phyloP scores from a whole-genome alignment of 1,140 invertebrate species.

The Camponotus vicinus region DNA sequence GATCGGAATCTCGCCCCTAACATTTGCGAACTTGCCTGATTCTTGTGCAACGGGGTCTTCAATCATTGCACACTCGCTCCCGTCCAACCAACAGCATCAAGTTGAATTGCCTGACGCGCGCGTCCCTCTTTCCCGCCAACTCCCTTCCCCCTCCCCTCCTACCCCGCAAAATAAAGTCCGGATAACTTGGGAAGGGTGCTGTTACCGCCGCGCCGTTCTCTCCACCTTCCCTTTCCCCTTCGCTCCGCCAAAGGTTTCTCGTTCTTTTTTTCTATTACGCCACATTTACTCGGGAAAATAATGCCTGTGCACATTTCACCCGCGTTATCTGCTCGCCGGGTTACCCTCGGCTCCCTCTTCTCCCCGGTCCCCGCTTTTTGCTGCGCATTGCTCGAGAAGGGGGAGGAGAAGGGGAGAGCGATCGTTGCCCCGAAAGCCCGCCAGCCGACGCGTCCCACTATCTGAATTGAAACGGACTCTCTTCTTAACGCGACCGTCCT shows the following conservation, averaged over 20 bases:
- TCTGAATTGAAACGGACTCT: constrained; percentile 67
- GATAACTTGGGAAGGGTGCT: constrained; percentile 48
- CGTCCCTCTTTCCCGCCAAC: not conserved
- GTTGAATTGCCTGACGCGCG: constrained; percentile 29
- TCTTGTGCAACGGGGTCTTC: constrained; percentile 15
- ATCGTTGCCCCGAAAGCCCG: constrained; percentile 33
- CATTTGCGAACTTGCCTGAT: constrained; percentile 40
- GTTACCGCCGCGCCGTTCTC: constrained; percentile 1
- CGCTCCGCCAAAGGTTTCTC: not conserved
- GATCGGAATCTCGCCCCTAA: constrained; percentile 47
- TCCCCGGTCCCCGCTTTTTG: constrained; percentile 10
- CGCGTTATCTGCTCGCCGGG: constrained; percentile 69
- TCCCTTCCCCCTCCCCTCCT: not conserved
- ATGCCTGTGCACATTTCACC: constrained; percentile 71
- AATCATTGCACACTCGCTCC: constrained; percentile 16
- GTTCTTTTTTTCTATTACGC: constrained; percentile 71
- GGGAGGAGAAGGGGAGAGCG: not conserved
- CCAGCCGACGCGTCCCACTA: constrained; percentile 50
- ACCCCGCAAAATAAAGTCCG: constrained; percentile 48
- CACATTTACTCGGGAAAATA: constrained; percentile 73
- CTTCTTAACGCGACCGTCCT: constrained; percentile 33
- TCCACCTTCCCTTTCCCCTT: not conserved
- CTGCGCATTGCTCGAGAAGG: not conserved
- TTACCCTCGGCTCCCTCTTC: not conserved
- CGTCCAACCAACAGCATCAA: constrained; percentile 32